These are phyloP conservation scores for Rana temporaria DNA, from an alignment of 2,113 vertebrate species.

Conservation along the genomic window DNA sequence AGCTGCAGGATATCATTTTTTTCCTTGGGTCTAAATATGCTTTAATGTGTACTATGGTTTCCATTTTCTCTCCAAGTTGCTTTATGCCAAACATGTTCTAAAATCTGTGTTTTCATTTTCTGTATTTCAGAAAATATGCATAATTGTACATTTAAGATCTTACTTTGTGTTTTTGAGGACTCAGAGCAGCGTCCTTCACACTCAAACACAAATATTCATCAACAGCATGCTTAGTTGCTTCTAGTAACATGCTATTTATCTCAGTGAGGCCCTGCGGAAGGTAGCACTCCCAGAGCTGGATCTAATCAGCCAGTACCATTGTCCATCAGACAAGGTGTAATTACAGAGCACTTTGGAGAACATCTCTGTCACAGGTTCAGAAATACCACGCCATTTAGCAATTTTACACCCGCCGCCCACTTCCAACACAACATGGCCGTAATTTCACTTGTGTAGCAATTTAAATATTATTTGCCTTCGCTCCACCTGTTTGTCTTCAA, in stretches of 20 bases:
- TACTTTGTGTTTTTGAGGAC: slow-evolving; percentile 4
- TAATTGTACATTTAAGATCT: slow-evolving; percentile 29
- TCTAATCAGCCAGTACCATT: slow-evolving; percentile 56
- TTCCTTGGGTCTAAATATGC: neutral
- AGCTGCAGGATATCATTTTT: neutral
- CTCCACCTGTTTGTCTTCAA: slow-evolving; percentile 26
- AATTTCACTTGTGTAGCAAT: slow-evolving; percentile 54
- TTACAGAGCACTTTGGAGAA: slow-evolving; percentile 62
- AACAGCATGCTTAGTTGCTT: slow-evolving; percentile 22
- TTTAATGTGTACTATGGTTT: neutral
- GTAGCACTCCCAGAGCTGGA: slow-evolving; percentile 23
- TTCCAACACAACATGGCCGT: slow-evolving; percentile 30
- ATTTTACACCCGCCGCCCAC: slow-evolving; percentile 36
- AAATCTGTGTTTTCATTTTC: neutral
- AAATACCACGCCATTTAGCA: slow-evolving; percentile 59
- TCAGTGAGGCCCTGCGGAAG: slow-evolving; percentile 16
- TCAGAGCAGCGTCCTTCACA: slow-evolving; percentile 47
- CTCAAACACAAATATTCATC: slow-evolving; percentile 48
- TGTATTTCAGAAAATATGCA: slow-evolving; percentile 1
- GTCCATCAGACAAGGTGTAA: slow-evolving; percentile 58
- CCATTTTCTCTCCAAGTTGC: neutral
- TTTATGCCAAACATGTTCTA: neutral
- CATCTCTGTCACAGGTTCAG: slow-evolving; percentile 51
- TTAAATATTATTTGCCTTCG: slow-evolving; percentile 52
- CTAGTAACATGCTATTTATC: slow-evolving; percentile 47